phyloP scores from a whole-genome alignment of 1,140 invertebrate species.

The Vanessa atalanta region DNA sequence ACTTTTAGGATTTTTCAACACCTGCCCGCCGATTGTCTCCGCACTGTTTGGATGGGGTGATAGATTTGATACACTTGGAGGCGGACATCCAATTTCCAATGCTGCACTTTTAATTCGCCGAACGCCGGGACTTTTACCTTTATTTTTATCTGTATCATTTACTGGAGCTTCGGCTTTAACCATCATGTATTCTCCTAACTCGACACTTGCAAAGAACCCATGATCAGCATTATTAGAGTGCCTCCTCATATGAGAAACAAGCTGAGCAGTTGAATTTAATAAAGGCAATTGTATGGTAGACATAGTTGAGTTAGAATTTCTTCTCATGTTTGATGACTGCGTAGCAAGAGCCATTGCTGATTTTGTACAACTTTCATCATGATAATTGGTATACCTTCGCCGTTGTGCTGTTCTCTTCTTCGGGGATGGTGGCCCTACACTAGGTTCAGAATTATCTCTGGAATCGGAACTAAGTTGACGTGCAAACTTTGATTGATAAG shows the following conservation, averaged over 20 bases:
- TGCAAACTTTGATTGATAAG: constrained; percentile 73
- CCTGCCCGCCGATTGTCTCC: constrained; percentile 84
- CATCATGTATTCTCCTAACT: constrained; percentile 80
- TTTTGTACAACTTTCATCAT: constrained; percentile 76
- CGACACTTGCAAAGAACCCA: constrained; percentile 80
- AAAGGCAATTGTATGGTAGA: constrained; percentile 82
- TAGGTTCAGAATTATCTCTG: constrained; percentile 76
- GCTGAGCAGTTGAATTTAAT: constrained; percentile 73
- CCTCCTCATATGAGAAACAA: constrained; percentile 79
- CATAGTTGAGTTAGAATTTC: constrained; percentile 83
- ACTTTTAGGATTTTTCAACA: constrained; percentile 83
- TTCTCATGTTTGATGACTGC: constrained; percentile 76
- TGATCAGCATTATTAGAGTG: constrained; percentile 85
- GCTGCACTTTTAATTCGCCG: constrained; percentile 85
- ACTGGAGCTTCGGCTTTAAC: constrained; percentile 69
- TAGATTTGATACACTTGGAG: constrained; percentile 83
- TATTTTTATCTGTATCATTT: constrained; percentile 66
- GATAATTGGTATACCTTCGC: constrained; percentile 70
- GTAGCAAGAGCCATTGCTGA: constrained; percentile 74
- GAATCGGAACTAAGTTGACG: constrained; percentile 78
- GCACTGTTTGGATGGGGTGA: constrained; percentile 85
- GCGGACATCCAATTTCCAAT: constrained; percentile 84
- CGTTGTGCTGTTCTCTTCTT: constrained; percentile 69
- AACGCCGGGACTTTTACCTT: constrained; percentile 79
- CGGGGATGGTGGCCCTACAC: constrained; percentile 73